A percentile compares a stretch with the other conserved stretches of the same genome.
Conservation (phyloP, 2,888 invertebrate species). For the Physocephala rufipes region DNA sequence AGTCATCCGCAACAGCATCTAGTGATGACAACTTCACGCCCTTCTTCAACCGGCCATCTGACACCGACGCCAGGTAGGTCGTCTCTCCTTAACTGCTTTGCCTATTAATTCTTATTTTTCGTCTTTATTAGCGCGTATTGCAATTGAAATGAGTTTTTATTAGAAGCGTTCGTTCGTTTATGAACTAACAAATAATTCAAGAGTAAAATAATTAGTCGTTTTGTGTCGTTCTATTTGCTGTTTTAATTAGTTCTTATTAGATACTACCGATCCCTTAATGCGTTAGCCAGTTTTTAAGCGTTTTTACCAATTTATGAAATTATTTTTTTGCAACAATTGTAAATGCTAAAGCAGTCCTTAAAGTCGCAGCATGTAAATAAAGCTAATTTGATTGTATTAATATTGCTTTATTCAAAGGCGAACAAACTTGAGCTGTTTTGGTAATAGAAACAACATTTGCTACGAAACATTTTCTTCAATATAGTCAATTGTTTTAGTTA, state of each 20-base stretch:
- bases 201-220: not conserved
- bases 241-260: conserved; percentile 21
- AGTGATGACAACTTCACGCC: conserved; percentile 67
- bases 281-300: not conserved
- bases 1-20: conserved; percentile 68
- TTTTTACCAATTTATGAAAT: conserved; percentile 1
- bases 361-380: conserved; percentile 31
- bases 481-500: too few species aligned
- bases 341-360: conserved; percentile 12
- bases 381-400: not conserved
- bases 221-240: conserved; percentile 34
- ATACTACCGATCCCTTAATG: not conserved
- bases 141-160: conserved; percentile 9
- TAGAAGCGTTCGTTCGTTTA: conserved; percentile 20
- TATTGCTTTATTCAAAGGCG: not conserved
- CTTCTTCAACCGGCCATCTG: conserved; percentile 70
- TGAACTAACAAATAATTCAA: conserved; percentile 9
- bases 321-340: conserved; percentile 19
- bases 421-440: not conserved
- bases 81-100: not conserved
- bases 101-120: too few species aligned
- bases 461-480: conserved; percentile 24
- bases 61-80: conserved; percentile 69
- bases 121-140: conserved; percentile 15
- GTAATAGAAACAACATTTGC: conserved; percentile 16